Conservation (phyloP, 2,797 vertebrate genomes). For the Hydrocynus forskahlii region DNA sequence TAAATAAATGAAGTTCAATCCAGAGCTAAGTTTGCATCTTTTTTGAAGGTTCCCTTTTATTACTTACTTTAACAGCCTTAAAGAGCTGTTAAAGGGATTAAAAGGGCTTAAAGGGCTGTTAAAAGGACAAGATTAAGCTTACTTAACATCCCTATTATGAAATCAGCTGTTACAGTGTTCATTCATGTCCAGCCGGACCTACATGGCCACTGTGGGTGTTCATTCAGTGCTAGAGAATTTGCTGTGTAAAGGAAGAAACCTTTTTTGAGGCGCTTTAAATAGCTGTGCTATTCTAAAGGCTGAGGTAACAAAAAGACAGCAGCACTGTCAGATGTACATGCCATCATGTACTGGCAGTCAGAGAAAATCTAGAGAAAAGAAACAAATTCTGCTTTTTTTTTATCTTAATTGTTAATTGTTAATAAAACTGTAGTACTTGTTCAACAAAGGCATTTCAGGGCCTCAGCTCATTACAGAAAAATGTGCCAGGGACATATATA, state of each 20-base stretch:
- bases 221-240: not conserved
- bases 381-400: not conserved
- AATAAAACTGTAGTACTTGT: not conserved
- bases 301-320: not conserved
- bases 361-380: not conserved
- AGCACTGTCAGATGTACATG: not conserved
- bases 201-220: not conserved
- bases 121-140: not conserved
- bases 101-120: no score
- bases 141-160: not conserved
- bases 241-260: no score
- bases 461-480: not conserved
- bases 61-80: not conserved
- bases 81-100: not conserved
- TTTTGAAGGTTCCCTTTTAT: not conserved
- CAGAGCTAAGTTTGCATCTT: not conserved
- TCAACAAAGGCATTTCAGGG: not conserved
- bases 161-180: not conserved
- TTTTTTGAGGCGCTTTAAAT: not conserved
- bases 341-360: not conserved
- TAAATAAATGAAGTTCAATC: no score
- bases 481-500: not conserved
- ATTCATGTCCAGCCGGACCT: not conserved
- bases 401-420: no score
- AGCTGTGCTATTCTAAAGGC: not conserved